Evolutionary conservation across 2,888 invertebrate genomes (phyloP).

Genomic region (Lithophane ornitopus): DNA sequence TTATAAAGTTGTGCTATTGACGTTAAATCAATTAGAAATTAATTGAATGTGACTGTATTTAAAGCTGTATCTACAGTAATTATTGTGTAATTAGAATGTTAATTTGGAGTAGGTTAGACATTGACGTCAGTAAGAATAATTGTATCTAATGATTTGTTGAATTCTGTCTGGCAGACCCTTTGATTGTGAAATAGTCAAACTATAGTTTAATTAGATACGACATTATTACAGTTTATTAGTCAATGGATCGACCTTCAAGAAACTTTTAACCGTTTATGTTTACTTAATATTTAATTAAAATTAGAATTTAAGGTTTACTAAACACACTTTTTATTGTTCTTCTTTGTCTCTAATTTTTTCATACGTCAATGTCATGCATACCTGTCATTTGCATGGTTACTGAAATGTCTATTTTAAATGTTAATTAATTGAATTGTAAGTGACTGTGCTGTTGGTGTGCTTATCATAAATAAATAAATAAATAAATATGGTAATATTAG

Average conservation of each 20-base stretch:
- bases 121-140: slow-evolving; percentile 18
- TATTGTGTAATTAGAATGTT: slow-evolving; percentile 29
- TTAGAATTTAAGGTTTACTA: no score
- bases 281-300: no score
- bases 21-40: slow-evolving; percentile 18
- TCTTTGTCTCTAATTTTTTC: no score
- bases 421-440: no score
- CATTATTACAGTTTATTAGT: background rate
- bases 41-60: slow-evolving; percentile 9
- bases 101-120: slow-evolving; percentile 12
- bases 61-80: slow-evolving; percentile 24
- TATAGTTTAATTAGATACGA: background rate
- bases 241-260: background rate
- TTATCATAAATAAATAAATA: no score
- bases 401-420: no score
- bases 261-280: background rate
- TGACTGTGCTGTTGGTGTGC: no score
- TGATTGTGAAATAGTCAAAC: slow-evolving; percentile 15
- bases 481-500: background rate
- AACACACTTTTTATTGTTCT: no score
- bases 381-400: no score
- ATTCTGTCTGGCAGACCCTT: background rate
- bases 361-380: no score
- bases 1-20: slow-evolving; percentile 18
- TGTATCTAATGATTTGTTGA: background rate